phyloP scores from a whole-genome alignment of 2,888 invertebrate genomes.

The Anticlea derivata region DNA sequence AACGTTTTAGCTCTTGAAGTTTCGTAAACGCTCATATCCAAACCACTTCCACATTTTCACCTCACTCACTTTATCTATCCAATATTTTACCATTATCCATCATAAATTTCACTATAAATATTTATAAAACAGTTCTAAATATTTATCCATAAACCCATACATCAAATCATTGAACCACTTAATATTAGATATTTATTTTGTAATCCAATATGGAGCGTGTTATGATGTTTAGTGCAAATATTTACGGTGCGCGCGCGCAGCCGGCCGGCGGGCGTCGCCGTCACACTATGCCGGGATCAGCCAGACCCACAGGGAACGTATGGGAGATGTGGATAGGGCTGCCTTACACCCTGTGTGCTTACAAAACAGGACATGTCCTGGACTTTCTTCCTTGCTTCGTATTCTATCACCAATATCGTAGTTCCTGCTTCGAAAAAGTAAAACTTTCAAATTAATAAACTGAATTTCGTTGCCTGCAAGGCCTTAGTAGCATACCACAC shows the following conservation, averaged over 20 bases:
- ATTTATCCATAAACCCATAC: slow-evolving; percentile 11
- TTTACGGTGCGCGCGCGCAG: slow-evolving; percentile 27
- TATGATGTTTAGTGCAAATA: slow-evolving; percentile 28
- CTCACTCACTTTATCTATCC: slow-evolving; percentile 11
- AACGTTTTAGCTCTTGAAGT: neutral
- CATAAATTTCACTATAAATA: slow-evolving; percentile 8
- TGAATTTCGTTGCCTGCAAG: too few species aligned
- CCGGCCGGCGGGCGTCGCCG: slow-evolving; percentile 9
- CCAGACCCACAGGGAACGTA: slow-evolving; percentile 1
- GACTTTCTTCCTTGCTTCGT: too few species aligned
- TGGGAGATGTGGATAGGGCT: slow-evolving; percentile 3
- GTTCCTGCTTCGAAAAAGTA: too few species aligned
- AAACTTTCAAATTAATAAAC: too few species aligned
- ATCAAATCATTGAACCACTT: slow-evolving; percentile 22
- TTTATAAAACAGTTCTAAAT: slow-evolving; percentile 20
- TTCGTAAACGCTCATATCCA: neutral
- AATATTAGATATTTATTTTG: slow-evolving; percentile 29
- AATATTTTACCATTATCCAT: slow-evolving; percentile 16
- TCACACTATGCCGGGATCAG: neutral
- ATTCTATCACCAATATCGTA: too few species aligned
- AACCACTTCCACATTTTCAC: slow-evolving; percentile 9
- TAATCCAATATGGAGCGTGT: slow-evolving; percentile 63
- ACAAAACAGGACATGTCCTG: too few species aligned
- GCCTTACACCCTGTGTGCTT: neutral
- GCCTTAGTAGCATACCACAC: too few species aligned